Conservation (phyloP, 1,140 invertebrate species). For the Drosophila murphyi region DNA sequence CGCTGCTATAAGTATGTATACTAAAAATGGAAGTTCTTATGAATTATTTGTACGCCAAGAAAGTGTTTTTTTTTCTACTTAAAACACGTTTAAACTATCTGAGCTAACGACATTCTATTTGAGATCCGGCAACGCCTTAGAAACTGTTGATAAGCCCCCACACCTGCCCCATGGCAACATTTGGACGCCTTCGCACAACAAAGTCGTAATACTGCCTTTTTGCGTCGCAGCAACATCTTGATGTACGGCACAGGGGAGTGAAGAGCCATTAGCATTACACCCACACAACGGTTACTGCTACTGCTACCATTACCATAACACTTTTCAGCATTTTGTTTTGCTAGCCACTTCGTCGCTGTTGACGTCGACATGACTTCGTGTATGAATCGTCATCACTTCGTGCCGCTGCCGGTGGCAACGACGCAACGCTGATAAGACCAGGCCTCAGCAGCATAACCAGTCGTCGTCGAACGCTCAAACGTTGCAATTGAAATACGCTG, state of each 20-base stretch:
- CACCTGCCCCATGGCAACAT: conserved; percentile 72
- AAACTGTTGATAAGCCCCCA: conserved; percentile 14
- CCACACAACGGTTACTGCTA: conserved; percentile 16
- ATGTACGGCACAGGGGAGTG: background rate
- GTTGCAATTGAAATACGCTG: conserved; percentile 35
- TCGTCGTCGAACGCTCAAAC: conserved; percentile 59
- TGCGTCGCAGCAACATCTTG: conserved; percentile 59
- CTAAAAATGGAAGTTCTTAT: too few relatives aligned
- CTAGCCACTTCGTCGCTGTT: conserved; percentile 53
- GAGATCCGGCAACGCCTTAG: conserved; percentile 46
- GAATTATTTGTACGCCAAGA: background rate
- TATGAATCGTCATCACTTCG: conserved; percentile 24
- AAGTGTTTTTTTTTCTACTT: background rate
- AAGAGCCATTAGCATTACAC: conserved; percentile 12
- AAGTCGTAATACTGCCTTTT: conserved; percentile 43
- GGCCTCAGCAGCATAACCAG: conserved; percentile 44
- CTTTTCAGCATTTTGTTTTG: conserved; percentile 74
- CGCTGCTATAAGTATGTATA: too few relatives aligned
- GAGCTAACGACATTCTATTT: background rate
- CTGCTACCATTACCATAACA: conserved; percentile 57
- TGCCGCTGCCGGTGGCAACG: conserved; percentile 23
- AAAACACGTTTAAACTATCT: background rate
- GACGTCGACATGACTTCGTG: conserved; percentile 27
- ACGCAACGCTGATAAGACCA: conserved; percentile 54
- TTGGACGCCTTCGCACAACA: conserved; percentile 25